These are phyloP conservation scores for Nematopogon swammerdamellus DNA, from an alignment of 2,888 invertebrate genomes.

Conservation along the genomic window DNA sequence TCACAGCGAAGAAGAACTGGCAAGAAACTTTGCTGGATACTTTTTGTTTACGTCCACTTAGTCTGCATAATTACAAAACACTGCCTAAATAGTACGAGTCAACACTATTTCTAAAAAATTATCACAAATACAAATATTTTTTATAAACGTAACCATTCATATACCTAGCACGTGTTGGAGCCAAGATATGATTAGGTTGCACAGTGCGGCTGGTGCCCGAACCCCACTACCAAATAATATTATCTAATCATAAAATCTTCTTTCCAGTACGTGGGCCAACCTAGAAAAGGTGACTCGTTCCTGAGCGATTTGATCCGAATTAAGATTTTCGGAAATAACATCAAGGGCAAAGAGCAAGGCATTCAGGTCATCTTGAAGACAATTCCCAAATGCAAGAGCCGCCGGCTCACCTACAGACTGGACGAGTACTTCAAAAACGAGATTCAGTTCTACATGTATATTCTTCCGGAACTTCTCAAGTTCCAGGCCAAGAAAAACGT, in stretches of 20 bases:
- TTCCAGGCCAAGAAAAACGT: conserved; percentile 35
- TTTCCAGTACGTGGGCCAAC: conserved; percentile 38
- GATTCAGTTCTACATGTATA: conserved; percentile 60
- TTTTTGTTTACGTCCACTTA: too few species aligned
- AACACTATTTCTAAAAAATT: too few species aligned
- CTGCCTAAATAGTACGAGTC: too few species aligned
- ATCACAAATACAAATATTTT: conserved; percentile 3
- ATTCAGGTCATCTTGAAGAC: conserved; percentile 62
- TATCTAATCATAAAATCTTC: not conserved
- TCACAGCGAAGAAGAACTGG: too few species aligned
- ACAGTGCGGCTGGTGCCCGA: too few species aligned
- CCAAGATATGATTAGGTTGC: too few species aligned
- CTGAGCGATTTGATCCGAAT: conserved; percentile 63
- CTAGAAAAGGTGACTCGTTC: conserved; percentile 67
- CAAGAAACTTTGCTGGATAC: too few species aligned
- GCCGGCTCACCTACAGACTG: conserved; percentile 63
- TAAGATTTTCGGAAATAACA: conserved; percentile 43
- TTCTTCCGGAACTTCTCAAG: conserved; percentile 40
- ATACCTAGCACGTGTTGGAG: too few species aligned
- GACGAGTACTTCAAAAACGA: conserved; percentile 69
- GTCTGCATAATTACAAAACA: too few species aligned
- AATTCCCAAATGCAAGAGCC: conserved; percentile 61
- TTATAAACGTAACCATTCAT: not conserved
- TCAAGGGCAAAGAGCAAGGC: conserved; percentile 17
- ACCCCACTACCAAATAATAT: too few species aligned